Evolutionary conservation across 2,888 invertebrate genomes (phyloP).

Genomic region (Stenurella melanura): DNA sequence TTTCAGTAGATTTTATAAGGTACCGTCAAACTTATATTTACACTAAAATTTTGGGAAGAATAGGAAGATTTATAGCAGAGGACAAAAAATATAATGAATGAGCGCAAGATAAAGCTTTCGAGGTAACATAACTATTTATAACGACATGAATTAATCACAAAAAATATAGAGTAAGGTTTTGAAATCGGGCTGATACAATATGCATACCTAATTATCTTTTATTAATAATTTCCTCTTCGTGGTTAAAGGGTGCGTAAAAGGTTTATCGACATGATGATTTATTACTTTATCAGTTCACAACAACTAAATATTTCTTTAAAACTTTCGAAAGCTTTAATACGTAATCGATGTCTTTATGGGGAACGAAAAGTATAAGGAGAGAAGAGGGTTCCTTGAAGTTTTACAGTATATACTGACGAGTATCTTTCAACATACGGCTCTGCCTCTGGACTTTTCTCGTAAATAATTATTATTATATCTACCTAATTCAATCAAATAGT

Average conservation of each 20-base stretch:
- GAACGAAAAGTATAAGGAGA: background rate
- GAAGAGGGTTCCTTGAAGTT: background rate
- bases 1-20: too few species aligned
- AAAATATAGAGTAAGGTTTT: slow-evolving; percentile 17
- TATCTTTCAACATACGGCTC: background rate
- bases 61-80: background rate
- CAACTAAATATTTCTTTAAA: slow-evolving; percentile 32
- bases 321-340: slow-evolving; percentile 32
- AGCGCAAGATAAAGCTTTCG: slow-evolving; percentile 4
- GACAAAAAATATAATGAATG: background rate
- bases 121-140: background rate
- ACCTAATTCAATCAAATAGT: too few species aligned
- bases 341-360: slow-evolving; percentile 25
- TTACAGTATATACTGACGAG: background rate
- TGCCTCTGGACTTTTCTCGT: too few species aligned
- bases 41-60: too few species aligned
- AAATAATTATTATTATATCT: too few species aligned
- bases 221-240: slow-evolving; percentile 20
- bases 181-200: slow-evolving; percentile 2
- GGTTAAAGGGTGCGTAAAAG: slow-evolving; percentile 32
- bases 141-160: background rate
- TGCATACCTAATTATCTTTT: slow-evolving; percentile 23
- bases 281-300: slow-evolving; percentile 31
- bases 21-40: too few species aligned
- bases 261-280: slow-evolving; percentile 35